Conservation (phyloP, 2,888 invertebrate genomes). For the Epistrophella euchroma region DNA sequence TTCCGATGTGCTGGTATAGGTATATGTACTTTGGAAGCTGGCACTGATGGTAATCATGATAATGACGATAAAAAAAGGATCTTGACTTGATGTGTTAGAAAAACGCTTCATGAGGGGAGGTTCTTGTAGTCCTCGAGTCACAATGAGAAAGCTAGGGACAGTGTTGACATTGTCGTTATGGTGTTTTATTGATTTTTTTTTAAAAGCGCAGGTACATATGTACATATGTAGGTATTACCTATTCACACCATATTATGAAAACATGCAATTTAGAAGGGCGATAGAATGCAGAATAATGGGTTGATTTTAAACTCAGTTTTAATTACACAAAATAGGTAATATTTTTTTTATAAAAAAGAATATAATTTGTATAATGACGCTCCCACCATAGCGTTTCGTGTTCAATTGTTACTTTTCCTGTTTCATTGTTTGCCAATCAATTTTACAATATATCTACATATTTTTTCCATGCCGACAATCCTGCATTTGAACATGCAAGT, state of each 20-base stretch:
- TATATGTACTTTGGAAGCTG: not conserved
- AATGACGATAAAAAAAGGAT: conserved; percentile 5
- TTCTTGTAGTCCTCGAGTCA: conserved; percentile 16
- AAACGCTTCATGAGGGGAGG: not conserved
- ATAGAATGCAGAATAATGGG: not conserved
- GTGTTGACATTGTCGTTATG: conserved; percentile 14
- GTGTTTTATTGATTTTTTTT: conserved; percentile 34
- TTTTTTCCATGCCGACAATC: not conserved
- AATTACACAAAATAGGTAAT: conserved; percentile 14
- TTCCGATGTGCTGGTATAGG: not conserved
- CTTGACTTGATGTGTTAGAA: conserved; percentile 38
- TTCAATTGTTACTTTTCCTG: not conserved
- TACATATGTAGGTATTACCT: not conserved
- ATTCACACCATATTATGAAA: not conserved
- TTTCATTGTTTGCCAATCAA: conserved; percentile 21
- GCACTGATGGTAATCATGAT: conserved; percentile 1
- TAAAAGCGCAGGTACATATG: not conserved
- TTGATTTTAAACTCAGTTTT: conserved; percentile 8
- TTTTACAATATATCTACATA: not conserved
- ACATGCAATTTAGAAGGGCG: conserved; percentile 15
- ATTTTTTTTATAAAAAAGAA: not conserved
- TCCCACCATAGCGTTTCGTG: not conserved
- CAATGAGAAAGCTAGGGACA: not conserved
- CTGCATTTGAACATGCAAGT: not conserved
- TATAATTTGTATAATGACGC: not conserved